Evolutionary conservation across 1,140 invertebrate species (phyloP).

Genomic region (Centruroides sculpturatus): DNA sequence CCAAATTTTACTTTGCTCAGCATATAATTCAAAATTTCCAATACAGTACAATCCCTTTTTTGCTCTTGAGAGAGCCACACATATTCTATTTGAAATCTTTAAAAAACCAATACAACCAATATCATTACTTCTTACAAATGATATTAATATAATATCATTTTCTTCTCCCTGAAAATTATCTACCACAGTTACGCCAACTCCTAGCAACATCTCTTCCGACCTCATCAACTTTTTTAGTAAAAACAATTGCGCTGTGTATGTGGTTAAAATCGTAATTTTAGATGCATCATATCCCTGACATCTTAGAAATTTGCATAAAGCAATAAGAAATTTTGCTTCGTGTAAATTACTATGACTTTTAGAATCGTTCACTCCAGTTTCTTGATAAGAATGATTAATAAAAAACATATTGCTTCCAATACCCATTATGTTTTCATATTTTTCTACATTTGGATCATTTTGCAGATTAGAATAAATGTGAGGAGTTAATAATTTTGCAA

Average conservation of each 20-base stretch:
- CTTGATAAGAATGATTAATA: constrained; percentile 1
- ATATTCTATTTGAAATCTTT: constrained; percentile 55
- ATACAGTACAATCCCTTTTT: constrained; percentile 51
- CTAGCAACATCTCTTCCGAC: neutral
- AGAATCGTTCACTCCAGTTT: neutral
- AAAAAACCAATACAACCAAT: constrained; percentile 58
- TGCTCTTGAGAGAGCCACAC: constrained; percentile 68
- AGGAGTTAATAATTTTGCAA: constrained; percentile 9
- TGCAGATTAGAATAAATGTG: constrained; percentile 11
- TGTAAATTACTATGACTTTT: constrained; percentile 31
- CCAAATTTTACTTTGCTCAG: constrained; percentile 30
- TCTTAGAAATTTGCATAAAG: constrained; percentile 42
- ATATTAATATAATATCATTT: constrained; percentile 65
- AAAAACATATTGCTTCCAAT: constrained; percentile 9
- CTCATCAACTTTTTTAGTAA: constrained; percentile 8
- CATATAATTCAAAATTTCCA: constrained; percentile 49
- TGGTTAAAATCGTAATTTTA: constrained; percentile 48
- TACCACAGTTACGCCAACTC: constrained; percentile 41
- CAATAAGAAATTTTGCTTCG: constrained; percentile 41
- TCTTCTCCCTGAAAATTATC: constrained; percentile 81
- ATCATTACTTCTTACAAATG: constrained; percentile 58
- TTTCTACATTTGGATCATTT: constrained; percentile 4
- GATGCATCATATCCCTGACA: constrained; percentile 39
- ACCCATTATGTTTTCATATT: constrained; percentile 5
- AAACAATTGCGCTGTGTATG: constrained; percentile 42